phyloP scores from a whole-genome alignment of 2,797 vertebrate genomes.

The Rhodeus uyekii region DNA sequence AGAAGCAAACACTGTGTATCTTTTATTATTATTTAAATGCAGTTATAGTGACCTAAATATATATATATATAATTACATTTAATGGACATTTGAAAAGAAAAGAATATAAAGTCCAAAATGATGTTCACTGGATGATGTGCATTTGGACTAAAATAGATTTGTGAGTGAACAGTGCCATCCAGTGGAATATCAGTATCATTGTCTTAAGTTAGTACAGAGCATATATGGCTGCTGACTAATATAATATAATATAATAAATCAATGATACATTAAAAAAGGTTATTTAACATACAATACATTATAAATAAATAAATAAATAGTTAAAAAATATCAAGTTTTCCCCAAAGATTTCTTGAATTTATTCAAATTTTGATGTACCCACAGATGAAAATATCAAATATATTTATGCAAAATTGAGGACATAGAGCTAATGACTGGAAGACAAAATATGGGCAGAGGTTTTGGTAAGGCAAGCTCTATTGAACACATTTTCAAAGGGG shows the following conservation, averaged over 20 bases:
- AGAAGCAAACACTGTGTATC: not conserved
- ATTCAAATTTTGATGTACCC: slow-evolving; percentile 19
- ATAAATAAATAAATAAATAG: not conserved
- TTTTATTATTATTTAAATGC: not conserved
- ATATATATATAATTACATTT: not conserved
- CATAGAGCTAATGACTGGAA: slow-evolving; percentile 33
- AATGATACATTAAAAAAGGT: too few species aligned
- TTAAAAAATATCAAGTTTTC: not conserved
- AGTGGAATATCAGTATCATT: not conserved
- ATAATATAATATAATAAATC: not conserved
- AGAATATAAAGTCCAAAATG: slow-evolving; percentile 13
- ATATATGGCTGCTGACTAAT: too few species aligned
- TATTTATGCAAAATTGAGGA: slow-evolving; percentile 41
- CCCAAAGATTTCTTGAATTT: slow-evolving; percentile 18
- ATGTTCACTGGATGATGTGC: slow-evolving; percentile 1
- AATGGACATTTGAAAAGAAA: not conserved
- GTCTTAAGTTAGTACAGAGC: not conserved
- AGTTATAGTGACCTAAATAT: not conserved
- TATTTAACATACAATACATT: too few species aligned
- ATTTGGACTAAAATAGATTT: not conserved
- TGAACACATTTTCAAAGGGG: slow-evolving; percentile 25
- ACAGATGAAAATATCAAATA: slow-evolving; percentile 20
- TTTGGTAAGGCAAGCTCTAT: slow-evolving; percentile 21
- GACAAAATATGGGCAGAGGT: slow-evolving; percentile 32
- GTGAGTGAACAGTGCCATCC: slow-evolving; percentile 23